Evolutionary conservation across 2,888 invertebrate genomes (phyloP).

Genomic region (Dugesia japonica): DNA sequence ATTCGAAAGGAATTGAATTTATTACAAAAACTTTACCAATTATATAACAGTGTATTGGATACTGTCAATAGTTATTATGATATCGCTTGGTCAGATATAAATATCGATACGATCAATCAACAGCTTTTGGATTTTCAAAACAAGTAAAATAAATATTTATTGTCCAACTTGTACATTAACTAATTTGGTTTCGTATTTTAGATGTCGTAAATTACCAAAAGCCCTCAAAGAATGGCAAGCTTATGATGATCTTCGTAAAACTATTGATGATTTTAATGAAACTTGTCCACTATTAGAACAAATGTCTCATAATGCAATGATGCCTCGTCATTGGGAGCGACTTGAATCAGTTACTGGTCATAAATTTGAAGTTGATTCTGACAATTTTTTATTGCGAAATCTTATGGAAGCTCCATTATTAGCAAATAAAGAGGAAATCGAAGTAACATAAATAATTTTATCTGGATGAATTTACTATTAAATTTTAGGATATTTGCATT

Average conservation of each 20-base stretch:
- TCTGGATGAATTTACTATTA: background rate
- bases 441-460: constrained; percentile 51
- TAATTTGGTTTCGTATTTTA: too few relatives aligned
- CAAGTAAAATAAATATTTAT: too few relatives aligned
- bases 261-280: constrained; percentile 90
- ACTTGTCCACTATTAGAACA: constrained; percentile 83
- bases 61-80: constrained; percentile 87
- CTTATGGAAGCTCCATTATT: constrained; percentile 80
- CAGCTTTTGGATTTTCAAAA: constrained; percentile 93
- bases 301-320: constrained; percentile 94
- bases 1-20: constrained; percentile 80
- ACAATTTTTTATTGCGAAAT: constrained; percentile 79
- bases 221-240: constrained; percentile 82
- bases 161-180: too few relatives aligned
- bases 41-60: constrained; percentile 88
- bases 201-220: constrained; percentile 81
- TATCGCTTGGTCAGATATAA: constrained; percentile 83
- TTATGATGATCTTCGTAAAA: constrained; percentile 80
- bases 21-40: constrained; percentile 80
- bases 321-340: constrained; percentile 82
- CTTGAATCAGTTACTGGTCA: constrained; percentile 76
- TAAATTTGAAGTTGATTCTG: constrained; percentile 74
- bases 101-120: constrained; percentile 88
- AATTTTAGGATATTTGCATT: constrained; percentile 70
- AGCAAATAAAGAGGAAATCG: constrained; percentile 83